Evolutionary conservation across 2,113 vertebrate genomes (phyloP), one percentile per base, ranked within the genome.

Genomic region (Andinoacara biseriatus): DNA sequence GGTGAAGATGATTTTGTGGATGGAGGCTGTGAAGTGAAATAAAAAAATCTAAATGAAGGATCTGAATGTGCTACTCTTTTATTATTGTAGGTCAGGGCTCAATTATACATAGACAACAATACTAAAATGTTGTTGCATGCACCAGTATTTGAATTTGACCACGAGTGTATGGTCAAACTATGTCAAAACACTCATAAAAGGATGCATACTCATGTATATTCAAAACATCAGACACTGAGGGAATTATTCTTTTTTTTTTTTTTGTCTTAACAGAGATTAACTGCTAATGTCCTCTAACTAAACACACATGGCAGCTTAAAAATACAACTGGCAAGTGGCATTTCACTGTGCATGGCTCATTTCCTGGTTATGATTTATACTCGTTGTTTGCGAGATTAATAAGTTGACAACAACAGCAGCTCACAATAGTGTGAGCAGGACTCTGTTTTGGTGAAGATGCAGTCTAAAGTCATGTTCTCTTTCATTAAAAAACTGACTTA

Each of bases 1-100:
- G 33, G 61, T 62, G 76, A 84, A 81, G 86, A 86, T 59, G 38
- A 67, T 87, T 89, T 81, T 75, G 38, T 63, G 33, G 49, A 87
- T 80, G 38, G 67, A 22, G 76, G 85, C 75, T 87, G 43, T 88
- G 62, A 81, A 80, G 38, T 69, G 56, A 33, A 88, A 67, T 52
- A 33, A 80, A 79, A 38, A 57, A 72, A 54, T n/a, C 52, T 52
- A 82, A 76, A 84, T 46, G 15, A 83, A 4, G 31, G 74, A 54
- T 62, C 6, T 5, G 1, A 20, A 81, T 56, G 62, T 57, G 18
- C 18, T 60, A 17, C 49, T 52, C 58, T 78, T 54, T 67, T 13
- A 75, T 84, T 22, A 20, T 33, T 74, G 10, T 22, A 22, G 31
- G 35, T 58, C 20, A 24, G 11, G 24, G 52, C 20, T 81, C 6